Conservation (phyloP, 2,797 vertebrate species). For the Schizothorax lantsangensis region DNA sequence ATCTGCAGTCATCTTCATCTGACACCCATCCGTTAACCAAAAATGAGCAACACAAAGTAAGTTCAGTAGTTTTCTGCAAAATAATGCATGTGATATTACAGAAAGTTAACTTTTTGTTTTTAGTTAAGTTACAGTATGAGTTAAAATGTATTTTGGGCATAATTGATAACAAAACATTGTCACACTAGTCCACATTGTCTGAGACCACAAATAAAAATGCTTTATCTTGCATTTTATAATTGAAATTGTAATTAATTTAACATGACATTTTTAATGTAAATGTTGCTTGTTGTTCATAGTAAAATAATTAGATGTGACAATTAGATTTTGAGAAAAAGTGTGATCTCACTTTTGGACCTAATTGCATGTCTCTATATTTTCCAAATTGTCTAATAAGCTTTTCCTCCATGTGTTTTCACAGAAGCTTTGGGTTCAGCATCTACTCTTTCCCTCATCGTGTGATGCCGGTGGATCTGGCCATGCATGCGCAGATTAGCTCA, state of each 20-base stretch:
- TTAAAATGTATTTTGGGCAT: background rate
- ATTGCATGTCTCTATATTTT: background rate
- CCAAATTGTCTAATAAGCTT: constrained; percentile 12
- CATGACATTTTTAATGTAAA: background rate
- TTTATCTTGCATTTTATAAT: background rate
- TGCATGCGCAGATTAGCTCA: constrained; percentile 10
- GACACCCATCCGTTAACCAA: background rate
- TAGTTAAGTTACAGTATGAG: background rate
- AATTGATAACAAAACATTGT: background rate
- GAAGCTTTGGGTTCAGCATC: background rate
- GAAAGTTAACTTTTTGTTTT: background rate
- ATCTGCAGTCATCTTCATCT: background rate
- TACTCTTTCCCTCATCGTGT: constrained; percentile 10
- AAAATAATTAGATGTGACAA: background rate
- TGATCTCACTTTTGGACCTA: background rate
- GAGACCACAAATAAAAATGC: background rate
- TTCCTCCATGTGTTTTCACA: background rate
- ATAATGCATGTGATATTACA: background rate
- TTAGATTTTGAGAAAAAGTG: background rate
- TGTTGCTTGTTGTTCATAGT: background rate
- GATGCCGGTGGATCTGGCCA: constrained; percentile 40
- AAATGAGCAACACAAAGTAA: constrained; percentile 45
- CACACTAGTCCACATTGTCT: background rate
- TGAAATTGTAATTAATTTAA: background rate
- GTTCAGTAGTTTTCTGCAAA: background rate